Evolutionary conservation across 2,113 vertebrate species (phyloP), one percentile per base, ranked within the genome.

Genomic region (Onychorhynchus coronatus): DNA sequence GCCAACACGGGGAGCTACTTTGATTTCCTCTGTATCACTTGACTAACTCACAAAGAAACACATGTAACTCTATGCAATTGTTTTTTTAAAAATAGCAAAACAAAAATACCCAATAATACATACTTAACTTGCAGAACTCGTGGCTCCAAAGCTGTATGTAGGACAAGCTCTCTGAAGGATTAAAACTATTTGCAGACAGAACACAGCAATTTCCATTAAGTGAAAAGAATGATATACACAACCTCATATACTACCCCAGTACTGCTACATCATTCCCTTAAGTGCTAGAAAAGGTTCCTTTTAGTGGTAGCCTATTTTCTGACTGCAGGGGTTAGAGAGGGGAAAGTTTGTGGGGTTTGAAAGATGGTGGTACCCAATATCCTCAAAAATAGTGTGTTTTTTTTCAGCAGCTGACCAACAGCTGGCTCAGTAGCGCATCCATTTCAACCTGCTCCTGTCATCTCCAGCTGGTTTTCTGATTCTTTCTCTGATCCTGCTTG

Each of bases 331-430:
- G 6, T 25, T 37, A 14, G 8, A 14, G 6, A 65, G 15, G 15
- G 55, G 17, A 14, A 68, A 58, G 28, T 70, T 1, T 9, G 13
- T 19, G 37, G 8, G 3, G 4, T 63, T 89, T 70, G 19, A 27
- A 73, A 89, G 22, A 14, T 1, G 12, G 19, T 53, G 27, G 14
- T 52, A 44, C 13, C 17, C 2, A n/a, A 14, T 27, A 62, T 5
- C 12, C 10, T 62, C 46, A 67, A 42, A 72, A 72, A 37, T 1
- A 55, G 16, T 0, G 0, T 23, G 8, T 5, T 4, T 4, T 61
- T 75, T 72, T 49, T 8, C 41, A 58, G 30, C 55, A 72, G 39
- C 10, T 78, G 52, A 24, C 33, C 8, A 14, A 50, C 21, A 63
- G 21, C 14, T n/a, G 14, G 23, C 49, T 67, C 33, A 22, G 16